phyloP scores from a whole-genome alignment of 2,797 vertebrate species.

The Tragopan temminckii region DNA sequence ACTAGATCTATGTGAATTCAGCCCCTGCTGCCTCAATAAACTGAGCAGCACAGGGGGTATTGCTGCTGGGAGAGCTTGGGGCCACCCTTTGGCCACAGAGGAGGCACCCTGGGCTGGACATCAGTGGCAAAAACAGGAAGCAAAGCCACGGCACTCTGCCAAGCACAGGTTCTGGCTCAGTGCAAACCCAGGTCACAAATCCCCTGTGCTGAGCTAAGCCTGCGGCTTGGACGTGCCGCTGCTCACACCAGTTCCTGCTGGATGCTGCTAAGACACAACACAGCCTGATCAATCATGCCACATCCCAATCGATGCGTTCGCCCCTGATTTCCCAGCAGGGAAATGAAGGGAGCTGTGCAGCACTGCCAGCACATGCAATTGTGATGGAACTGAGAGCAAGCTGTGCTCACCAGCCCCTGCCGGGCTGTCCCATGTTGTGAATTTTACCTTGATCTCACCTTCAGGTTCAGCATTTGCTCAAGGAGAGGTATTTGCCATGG shows the following conservation, averaged over 20 bases:
- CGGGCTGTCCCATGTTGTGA: background rate
- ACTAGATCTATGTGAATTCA: background rate
- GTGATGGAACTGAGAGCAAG: background rate
- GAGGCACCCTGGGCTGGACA: background rate
- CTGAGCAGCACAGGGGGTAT: background rate
- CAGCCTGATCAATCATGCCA: background rate
- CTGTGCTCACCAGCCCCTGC: background rate
- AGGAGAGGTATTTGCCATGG: background rate
- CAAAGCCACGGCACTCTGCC: background rate
- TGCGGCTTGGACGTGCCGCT: rapidly evolving
- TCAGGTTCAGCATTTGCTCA: background rate
- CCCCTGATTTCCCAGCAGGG: background rate
- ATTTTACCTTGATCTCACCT: constrained; percentile 50
- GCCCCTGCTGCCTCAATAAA: background rate
- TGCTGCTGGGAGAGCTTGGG: background rate
- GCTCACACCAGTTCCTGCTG: background rate
- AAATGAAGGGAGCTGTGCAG: background rate
- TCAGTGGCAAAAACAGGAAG: background rate
- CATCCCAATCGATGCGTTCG: background rate
- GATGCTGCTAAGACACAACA: background rate
- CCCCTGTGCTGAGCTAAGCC: background rate
- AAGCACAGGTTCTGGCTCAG: background rate
- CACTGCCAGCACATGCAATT: background rate
- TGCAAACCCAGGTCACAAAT: background rate
- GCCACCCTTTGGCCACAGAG: background rate